Conservation (phyloP, 2,113 vertebrate genomes). For the Pseudorasbora parva region DNA sequence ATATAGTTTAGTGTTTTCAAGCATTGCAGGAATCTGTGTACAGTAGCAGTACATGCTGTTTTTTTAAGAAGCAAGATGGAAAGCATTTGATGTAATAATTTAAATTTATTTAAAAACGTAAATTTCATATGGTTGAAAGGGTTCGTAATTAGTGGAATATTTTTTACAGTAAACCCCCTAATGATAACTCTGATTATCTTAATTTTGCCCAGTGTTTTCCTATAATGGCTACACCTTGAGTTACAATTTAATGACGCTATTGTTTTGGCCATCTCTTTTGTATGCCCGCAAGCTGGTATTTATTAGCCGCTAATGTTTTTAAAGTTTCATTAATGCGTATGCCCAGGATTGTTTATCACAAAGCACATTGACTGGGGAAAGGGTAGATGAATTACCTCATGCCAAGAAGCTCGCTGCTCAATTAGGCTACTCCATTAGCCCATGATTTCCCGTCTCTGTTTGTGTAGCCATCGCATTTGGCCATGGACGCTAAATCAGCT, state of each 20-base stretch:
- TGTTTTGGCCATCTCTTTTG: conserved; percentile 61
- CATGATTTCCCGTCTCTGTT: conserved; percentile 89
- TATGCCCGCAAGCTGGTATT: conserved; percentile 73
- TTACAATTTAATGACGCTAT: conserved; percentile 63
- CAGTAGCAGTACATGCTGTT: background rate
- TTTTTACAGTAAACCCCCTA: background rate
- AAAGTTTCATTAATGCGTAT: conserved; percentile 93
- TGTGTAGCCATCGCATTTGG: conserved; percentile 87
- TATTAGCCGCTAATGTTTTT: conserved; percentile 93
- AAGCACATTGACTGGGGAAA: background rate
- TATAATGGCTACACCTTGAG: background rate
- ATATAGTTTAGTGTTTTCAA: background rate
- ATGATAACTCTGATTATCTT: background rate
- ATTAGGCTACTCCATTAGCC: conserved; percentile 94
- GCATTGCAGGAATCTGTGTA: background rate
- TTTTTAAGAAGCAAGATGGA: background rate
- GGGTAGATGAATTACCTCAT: conserved; percentile 83
- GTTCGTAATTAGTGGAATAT: background rate
- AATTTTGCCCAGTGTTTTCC: background rate
- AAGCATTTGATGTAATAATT: no score
- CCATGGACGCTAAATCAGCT: conserved; percentile 90
- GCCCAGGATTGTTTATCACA: conserved; percentile 79
- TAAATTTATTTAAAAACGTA: no score
- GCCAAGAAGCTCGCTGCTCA: conserved; percentile 82
- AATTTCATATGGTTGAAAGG: background rate